phyloP scores from a whole-genome alignment of 2,888 invertebrate genomes.

The Hydropsyche betteni region DNA sequence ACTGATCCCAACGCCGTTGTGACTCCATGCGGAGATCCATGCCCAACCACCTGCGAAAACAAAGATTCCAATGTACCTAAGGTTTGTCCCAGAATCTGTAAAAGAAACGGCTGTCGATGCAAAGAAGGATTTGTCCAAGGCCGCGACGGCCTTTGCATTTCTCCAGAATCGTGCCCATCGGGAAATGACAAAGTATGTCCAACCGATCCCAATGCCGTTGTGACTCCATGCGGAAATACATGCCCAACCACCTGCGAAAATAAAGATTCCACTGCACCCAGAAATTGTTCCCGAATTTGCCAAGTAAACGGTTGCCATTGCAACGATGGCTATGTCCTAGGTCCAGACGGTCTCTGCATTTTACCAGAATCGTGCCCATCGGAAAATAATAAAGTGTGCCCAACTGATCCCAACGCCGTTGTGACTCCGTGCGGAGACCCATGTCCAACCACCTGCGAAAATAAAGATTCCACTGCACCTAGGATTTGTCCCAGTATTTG shows the following conservation, averaged over 20 bases:
- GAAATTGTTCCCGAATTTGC: slow-evolving; percentile 21
- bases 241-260: slow-evolving; percentile 40
- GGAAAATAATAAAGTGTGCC: background rate
- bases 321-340: slow-evolving; percentile 36
- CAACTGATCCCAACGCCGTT: background rate
- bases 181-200: slow-evolving; percentile 12
- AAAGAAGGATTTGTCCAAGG: background rate
- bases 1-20: background rate
- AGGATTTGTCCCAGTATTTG: slow-evolving; percentile 15
- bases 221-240: slow-evolving; percentile 36
- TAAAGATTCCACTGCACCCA: background rate
- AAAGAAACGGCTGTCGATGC: background rate
- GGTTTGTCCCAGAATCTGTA: background rate
- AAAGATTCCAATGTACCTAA: background rate
- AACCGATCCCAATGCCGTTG: slow-evolving; percentile 30
- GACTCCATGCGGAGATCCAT: background rate
- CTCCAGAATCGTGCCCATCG: background rate
- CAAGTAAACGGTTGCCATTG: slow-evolving; percentile 39
- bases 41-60: background rate
- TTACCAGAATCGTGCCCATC: background rate
- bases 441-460: background rate
- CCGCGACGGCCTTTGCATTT: background rate
- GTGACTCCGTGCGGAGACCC: background rate
- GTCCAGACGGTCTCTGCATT: background rate
- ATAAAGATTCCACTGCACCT: background rate